Percentiles rank a stretch among this genome's conserved stretches.
Evolutionary conservation across 2,888 invertebrate species (phyloP).

Genomic region (Eubasilissa splendida): DNA sequence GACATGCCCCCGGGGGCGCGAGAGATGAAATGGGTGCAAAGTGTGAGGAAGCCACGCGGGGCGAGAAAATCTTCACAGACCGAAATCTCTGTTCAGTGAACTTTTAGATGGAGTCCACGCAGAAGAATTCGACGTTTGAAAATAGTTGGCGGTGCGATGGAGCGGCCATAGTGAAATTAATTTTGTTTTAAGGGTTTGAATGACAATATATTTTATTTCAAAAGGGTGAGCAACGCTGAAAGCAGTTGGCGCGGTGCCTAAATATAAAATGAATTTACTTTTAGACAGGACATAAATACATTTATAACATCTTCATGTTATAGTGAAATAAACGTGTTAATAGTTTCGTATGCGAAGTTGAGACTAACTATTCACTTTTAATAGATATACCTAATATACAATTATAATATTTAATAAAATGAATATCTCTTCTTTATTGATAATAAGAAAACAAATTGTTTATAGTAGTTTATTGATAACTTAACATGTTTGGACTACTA

Average conservation of each 20-base stretch:
- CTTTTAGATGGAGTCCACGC: conserved; percentile 23
- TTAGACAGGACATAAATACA: neutral
- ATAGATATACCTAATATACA: no score
- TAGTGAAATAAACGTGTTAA: neutral
- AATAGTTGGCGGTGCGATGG: conserved; percentile 34
- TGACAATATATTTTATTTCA: conserved; percentile 16
- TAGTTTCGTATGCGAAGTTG: no score
- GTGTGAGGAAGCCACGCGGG: conserved; percentile 20
- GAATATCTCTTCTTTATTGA: no score
- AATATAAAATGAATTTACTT: neutral
- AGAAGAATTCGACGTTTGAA: conserved; percentile 29
- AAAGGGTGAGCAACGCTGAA: conserved; percentile 2
- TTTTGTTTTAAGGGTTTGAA: conserved; percentile 12
- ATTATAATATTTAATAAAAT: no score
- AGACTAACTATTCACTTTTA: no score
- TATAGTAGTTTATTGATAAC: no score
- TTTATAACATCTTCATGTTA: neutral
- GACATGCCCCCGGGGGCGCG: neutral
- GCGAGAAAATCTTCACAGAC: conserved; percentile 25
- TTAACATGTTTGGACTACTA: no score
- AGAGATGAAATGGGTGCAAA: conserved; percentile 15
- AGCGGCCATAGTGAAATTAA: conserved; percentile 12
- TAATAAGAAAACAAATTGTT: no score
- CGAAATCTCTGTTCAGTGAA: conserved; percentile 49
- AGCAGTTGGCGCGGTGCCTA: neutral